phyloP scores from a whole-genome alignment of 2,113 vertebrate species.

The Tyrannus savana region DNA sequence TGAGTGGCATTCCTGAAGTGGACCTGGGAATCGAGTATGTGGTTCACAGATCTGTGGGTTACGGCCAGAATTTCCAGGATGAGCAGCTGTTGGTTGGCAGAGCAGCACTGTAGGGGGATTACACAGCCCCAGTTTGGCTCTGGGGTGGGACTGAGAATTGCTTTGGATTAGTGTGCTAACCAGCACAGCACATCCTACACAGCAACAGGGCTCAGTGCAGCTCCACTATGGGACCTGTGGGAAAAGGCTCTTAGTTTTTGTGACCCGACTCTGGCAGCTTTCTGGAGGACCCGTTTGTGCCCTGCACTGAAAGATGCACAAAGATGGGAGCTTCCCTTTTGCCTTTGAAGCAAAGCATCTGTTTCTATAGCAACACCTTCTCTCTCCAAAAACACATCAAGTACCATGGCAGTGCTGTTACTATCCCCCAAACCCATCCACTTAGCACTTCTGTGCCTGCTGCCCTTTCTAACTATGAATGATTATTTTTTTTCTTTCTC shows the following conservation, averaged over 20 bases:
- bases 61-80: not conserved
- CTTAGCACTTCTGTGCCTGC: not conserved
- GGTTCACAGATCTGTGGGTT: not conserved
- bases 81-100: not conserved
- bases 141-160: not conserved
- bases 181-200: not conserved
- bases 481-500: not conserved
- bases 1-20: constrained; percentile 96
- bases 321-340: not conserved
- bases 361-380: not conserved
- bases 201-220: not conserved
- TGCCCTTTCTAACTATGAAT: not conserved
- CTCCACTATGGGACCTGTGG: not conserved
- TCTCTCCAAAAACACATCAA: not conserved
- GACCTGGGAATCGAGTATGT: constrained; percentile 96
- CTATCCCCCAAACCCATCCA: not conserved
- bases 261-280: not conserved
- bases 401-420: not conserved
- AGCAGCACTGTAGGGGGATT: fast-evolving
- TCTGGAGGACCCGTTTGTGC: not conserved
- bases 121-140: not conserved
- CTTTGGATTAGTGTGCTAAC: not conserved
- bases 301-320: not conserved
- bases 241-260: not conserved
- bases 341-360: not conserved